Evolutionary conservation across 2,113 vertebrate species (phyloP).

Genomic region (Podocnemis expansa): DNA sequence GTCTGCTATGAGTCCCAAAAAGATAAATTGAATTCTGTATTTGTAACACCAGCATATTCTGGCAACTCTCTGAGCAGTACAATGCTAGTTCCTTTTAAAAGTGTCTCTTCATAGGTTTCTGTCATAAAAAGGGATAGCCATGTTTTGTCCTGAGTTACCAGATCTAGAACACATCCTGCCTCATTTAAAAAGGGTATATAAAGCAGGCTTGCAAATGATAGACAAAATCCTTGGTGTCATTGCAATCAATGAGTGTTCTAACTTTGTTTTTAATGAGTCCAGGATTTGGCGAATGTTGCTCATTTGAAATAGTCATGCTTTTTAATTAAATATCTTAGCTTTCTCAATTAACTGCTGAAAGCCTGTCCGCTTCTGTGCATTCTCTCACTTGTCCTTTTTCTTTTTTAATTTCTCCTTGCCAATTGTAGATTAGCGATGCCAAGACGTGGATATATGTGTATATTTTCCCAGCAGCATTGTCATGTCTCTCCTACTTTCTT

Average conservation of each 20-base stretch:
- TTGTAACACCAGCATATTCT: no score
- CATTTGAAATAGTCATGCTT: background rate
- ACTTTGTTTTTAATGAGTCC: background rate
- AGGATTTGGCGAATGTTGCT: background rate
- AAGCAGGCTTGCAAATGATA: background rate
- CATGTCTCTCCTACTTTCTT: background rate
- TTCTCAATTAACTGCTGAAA: background rate
- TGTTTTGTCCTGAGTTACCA: background rate
- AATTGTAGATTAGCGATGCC: slow-evolving; percentile 37
- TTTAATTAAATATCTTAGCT: background rate
- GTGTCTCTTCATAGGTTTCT: background rate
- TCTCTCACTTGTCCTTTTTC: background rate
- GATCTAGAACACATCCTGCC: background rate
- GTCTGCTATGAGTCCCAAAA: background rate
- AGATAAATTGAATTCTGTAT: background rate
- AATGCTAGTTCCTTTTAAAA: background rate
- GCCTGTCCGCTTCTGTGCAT: background rate
- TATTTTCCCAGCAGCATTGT: background rate
- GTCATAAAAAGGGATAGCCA: background rate
- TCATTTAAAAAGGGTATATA: background rate
- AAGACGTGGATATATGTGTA: slow-evolving; percentile 7
- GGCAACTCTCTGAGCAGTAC: background rate
- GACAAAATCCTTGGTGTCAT: background rate
- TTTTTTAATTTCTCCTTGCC: background rate
- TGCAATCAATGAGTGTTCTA: background rate